Evolutionary conservation across 2,888 invertebrate genomes (phyloP), one percentile per base, ranked within the genome.

Genomic region (Marasmarcha lunaedactyla): DNA sequence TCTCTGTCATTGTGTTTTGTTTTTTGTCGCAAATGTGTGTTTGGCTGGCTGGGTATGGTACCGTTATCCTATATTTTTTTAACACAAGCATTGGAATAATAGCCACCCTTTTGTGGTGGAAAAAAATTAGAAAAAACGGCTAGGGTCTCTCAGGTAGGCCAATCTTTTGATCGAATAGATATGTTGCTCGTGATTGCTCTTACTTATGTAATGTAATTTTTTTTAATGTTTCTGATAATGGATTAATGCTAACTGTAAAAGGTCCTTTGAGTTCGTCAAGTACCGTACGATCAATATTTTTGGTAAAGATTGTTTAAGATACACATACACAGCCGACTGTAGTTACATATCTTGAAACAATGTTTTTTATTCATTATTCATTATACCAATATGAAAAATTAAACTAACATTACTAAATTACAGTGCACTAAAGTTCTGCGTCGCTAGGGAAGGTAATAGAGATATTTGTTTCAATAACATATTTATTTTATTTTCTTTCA

Each of bases 11-110:
- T 74, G 70, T 73, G 68, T 74, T 61, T 40, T 20, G 66, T 76
- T 73, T 73, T 61, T 65, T 55, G 55, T 62, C 55, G 72, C 76
- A 79, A 20, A 78, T 76, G 74, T 78, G 79, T 71, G 65, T 70
- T 66, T 65, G 71, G 71, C 59, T 70, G 57, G 71, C 59, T 70
- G 57, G 64, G 66, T 59, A 57, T 50, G 57, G 67, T 57, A 71
- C 81, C 81, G 81, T 81, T 79, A 74, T 50, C 57, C 67, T 73
- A 78, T 77, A 79, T 72, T 59, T 59, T 55, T 52, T 46, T 46
- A 47, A n/a, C n/a, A n/a, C n/a, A n/a, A 45, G 55, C 55, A 59
- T 67, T 60, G 4, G 14, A 3, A 71, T 74, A 72, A 74, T 70
- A 69, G 72, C 59, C 62, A 76, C 74, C 81, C 77, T 76, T 78